A percentile compares a stretch with the other conserved stretches of the same genome.
Conservation (phyloP, 2,113 vertebrate species). For the Eleginops maclovinus region DNA sequence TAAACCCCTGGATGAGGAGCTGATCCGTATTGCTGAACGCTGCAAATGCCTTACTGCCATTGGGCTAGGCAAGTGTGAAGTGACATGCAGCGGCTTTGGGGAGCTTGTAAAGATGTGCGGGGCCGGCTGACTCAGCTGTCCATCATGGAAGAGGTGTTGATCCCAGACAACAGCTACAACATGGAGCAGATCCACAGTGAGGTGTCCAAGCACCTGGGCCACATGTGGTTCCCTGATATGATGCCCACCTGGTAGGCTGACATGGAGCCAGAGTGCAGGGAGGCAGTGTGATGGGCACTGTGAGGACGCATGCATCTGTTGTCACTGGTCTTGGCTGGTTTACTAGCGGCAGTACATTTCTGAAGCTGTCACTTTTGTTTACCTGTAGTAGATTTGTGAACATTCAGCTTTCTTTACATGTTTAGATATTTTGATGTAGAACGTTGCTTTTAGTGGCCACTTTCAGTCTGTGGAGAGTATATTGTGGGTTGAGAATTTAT, state of each 20-base stretch:
- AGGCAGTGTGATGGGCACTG: background rate
- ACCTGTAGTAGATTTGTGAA: too few species aligned
- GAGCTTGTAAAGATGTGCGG: constrained; percentile 98
- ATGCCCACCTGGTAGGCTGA: constrained; percentile 94
- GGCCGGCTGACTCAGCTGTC: constrained; percentile 93
- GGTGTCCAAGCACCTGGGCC: constrained; percentile 95
- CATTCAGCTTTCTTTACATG: constrained; percentile 3
- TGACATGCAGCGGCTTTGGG: constrained; percentile 96
- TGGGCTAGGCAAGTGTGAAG: constrained; percentile 94
- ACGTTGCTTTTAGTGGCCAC: background rate
- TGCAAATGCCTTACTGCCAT: constrained; percentile 94
- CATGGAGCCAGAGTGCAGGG: background rate
- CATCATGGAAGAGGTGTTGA: constrained; percentile 96
- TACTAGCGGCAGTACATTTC: too few species aligned
- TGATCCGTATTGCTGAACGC: constrained; percentile 92
- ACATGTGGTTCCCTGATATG: constrained; percentile 97
- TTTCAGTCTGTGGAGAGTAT: too few species aligned
- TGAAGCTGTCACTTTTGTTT: too few species aligned
- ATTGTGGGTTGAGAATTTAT: too few species aligned
- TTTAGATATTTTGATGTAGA: constrained; percentile 5
- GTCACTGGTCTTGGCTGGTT: too few species aligned
- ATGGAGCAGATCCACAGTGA: constrained; percentile 97
- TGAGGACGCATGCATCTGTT: too few species aligned
- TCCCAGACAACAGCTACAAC: constrained; percentile 94
- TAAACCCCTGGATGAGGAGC: constrained; percentile 93